These are phyloP conservation scores for Thamnophis elegans DNA, from an alignment of 2,797 vertebrate species.

Conservation along the genomic window DNA sequence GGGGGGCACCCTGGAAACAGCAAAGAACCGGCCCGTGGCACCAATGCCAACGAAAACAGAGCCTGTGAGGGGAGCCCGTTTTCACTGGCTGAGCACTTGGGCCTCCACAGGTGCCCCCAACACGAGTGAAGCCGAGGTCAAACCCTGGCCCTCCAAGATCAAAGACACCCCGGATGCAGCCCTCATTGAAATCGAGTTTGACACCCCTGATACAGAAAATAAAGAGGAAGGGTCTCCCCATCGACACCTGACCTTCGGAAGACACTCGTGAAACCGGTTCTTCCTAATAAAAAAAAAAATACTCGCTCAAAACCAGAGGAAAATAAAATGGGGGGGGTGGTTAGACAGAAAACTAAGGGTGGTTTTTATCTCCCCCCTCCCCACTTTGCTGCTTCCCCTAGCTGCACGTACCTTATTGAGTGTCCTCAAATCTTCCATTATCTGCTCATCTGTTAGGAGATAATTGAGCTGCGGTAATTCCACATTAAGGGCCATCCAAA, in stretches of 20 bases:
- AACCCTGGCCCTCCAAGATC: no score
- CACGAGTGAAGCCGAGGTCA: no score
- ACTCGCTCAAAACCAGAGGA: neutral
- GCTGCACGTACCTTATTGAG: conserved; percentile 85
- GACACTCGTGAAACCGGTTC: neutral
- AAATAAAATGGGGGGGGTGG: neutral
- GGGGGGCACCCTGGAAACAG: no score
- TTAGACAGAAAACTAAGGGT: neutral
- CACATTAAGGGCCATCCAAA: conserved; percentile 57
- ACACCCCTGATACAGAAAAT: neutral
- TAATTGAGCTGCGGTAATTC: conserved; percentile 89
- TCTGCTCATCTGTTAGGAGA: conserved; percentile 95
- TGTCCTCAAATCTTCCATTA: conserved; percentile 95
- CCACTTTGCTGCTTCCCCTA: neutral
- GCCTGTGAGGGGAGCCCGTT: no score
- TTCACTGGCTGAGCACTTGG: no score
- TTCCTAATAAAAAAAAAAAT: neutral
- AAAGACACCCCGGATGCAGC: no score
- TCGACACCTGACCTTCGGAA: neutral
- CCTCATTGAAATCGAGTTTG: no score
- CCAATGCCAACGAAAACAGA: no score
- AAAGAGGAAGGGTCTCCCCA: no score
- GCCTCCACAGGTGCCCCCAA: no score
- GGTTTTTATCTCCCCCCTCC: accelerated
- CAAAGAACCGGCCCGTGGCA: no score